phyloP scores from a whole-genome alignment of 2,113 vertebrate species.

The Plecotus auritus region DNA sequence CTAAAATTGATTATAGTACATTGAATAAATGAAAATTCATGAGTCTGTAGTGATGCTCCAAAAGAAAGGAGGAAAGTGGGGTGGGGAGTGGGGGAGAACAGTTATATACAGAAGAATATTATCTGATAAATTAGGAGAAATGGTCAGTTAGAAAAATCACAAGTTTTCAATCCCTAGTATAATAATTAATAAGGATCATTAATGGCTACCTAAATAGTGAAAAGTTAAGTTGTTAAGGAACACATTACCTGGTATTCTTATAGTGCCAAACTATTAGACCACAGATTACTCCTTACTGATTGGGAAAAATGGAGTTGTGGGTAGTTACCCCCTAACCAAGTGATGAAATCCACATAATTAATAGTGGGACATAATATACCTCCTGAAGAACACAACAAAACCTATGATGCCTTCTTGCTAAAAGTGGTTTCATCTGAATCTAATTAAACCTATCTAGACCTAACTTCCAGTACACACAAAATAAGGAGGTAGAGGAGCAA shows the following conservation, averaged over 20 bases:
- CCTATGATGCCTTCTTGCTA: not conserved
- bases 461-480: not conserved
- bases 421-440: not conserved
- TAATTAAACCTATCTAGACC: not conserved
- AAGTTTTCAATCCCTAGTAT: not conserved
- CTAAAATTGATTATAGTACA: not conserved
- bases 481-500: not conserved
- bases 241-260: not conserved
- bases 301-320: not conserved
- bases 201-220: not conserved
- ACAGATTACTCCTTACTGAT: not conserved
- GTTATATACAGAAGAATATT: not conserved
- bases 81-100: not conserved
- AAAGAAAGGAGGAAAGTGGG: not conserved
- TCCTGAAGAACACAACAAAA: not conserved
- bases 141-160: not conserved
- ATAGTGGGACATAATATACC: not conserved
- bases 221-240: not conserved
- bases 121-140: not conserved
- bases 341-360: not conserved
- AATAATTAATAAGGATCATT: not conserved
- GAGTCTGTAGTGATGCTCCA: not conserved
- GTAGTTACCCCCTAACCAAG: not conserved
- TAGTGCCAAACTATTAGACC: not conserved
- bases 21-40: not conserved